Conservation (phyloP, 2,888 invertebrate species). For the Apamea crenata region DNA sequence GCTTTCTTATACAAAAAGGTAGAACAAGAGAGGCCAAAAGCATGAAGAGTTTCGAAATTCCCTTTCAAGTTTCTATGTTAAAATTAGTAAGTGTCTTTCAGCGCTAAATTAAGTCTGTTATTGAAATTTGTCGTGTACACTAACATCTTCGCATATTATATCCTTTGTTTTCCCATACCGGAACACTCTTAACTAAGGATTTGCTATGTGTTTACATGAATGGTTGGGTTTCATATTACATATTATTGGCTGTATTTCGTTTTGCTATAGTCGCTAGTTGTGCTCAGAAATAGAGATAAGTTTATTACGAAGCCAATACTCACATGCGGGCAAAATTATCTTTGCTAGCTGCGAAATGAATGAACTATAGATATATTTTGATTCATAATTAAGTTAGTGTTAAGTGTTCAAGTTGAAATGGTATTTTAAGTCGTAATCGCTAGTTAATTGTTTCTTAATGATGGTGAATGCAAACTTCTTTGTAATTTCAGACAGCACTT, state of each 20-base stretch:
- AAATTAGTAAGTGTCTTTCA: conserved; percentile 17
- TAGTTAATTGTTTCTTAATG: conserved; percentile 22
- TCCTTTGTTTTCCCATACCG: not conserved
- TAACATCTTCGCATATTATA: not conserved
- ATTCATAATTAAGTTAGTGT: conserved; percentile 11
- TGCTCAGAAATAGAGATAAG: conserved; percentile 1
- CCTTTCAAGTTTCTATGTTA: conserved; percentile 22
- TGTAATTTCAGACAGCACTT: not conserved
- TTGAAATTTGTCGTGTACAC: conserved; percentile 10
- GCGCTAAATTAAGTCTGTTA: conserved; percentile 15
- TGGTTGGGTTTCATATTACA: conserved; percentile 8
- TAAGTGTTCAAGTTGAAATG: not conserved
- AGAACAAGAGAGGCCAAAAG: conserved; percentile 25
- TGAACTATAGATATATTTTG: not conserved
- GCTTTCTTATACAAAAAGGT: conserved; percentile 50
- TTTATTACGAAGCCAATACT: not conserved
- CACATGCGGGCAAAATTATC: not conserved
- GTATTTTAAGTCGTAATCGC: not conserved
- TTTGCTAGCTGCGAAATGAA: conserved; percentile 3
- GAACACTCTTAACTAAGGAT: not conserved
- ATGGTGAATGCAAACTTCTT: not conserved
- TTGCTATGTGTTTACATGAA: conserved; percentile 8
- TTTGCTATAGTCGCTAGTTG: not conserved
- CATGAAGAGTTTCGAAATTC: conserved; percentile 34
- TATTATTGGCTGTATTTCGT: conserved; percentile 10